Conservation (phyloP, 2,797 vertebrate genomes). For the Leucoraja ocellata region DNA sequence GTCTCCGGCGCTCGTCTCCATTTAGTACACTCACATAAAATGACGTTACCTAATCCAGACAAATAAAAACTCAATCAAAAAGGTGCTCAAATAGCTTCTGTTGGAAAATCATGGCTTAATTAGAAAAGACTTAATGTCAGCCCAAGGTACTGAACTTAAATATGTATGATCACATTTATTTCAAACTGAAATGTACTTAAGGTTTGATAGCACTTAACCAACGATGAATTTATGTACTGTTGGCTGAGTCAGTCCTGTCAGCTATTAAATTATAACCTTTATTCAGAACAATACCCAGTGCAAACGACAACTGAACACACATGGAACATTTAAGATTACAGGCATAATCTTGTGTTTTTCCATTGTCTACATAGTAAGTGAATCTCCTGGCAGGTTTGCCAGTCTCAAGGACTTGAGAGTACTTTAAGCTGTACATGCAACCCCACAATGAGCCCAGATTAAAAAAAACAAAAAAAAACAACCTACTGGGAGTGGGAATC, state of each 20-base stretch:
- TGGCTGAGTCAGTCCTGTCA: neutral
- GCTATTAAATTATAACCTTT: neutral
- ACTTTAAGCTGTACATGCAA: neutral
- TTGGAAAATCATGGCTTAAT: no score
- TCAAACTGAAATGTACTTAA: no score
- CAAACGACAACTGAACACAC: neutral
- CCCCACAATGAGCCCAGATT: neutral
- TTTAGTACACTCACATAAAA: constrained; percentile 79
- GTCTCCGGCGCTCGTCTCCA: constrained; percentile 68
- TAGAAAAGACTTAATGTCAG: neutral
- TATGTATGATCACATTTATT: no score
- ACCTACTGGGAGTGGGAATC: no score
- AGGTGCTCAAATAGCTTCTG: neutral
- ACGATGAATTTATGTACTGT: neutral
- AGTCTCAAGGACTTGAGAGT: neutral
- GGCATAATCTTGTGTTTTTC: no score
- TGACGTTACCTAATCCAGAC: constrained; percentile 61
- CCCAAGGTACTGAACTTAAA: no score
- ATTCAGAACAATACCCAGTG: neutral
- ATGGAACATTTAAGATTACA: neutral
- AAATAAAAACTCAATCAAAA: constrained; percentile 5
- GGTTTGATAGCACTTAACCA: neutral
- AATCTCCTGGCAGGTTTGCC: neutral
- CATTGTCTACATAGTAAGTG: neutral
- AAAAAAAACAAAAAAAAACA: neutral